Base-by-base conservation (phyloP, 2,888 invertebrate species). In the Idaea aversata region DNA sequence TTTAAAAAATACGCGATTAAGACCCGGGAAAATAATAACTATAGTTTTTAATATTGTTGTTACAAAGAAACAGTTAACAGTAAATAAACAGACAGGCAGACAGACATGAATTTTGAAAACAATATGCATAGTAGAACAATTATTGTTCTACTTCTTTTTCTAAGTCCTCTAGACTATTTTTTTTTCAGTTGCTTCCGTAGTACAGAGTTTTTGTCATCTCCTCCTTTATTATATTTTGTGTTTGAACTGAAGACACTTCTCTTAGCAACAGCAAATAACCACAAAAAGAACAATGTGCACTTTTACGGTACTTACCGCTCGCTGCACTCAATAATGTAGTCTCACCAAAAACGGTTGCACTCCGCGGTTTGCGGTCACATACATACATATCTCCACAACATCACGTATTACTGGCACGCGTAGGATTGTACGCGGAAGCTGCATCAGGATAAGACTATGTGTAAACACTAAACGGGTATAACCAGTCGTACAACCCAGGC, bases 341-440 rank as follows among this genome's bases (percentile, higher is more conserved):
- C 71, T 73, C 71, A 70, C 81, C 80, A 82, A 83, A 82, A 81
- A 75, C 76, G 80, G 77, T 71, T 62, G 66, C 57, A 0, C 64
- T 58, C 66, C 72, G 79, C 76, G 78, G 78, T 77, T 74, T 78
- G 81, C 72, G 79, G 81, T 76, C 71, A 65, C 74, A 72, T 73
- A 72, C 72, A 70, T 71, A 70, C 64, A 59, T 66, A 66, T 68
- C 69, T 10, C 13, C 47, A 47, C 47, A 69, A 70, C 67, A 59
- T 65, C 61, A 63, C 65, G 64, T 68, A 72, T 72, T 67, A 67
- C 65, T 66, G 61, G 70, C 72, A 71, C 65, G 62, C 68, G 72
- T 68, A 62, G 68, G 75, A 71, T 71, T 71, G 72, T 74, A 78
- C 72, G 78, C 79, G 82, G 82, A 80, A 81, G 79, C 71, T 62